Base-by-base conservation (phyloP, 30 jellyfish, hydroid and myxozoan species). In the Cassiopea andromeda region DNA sequence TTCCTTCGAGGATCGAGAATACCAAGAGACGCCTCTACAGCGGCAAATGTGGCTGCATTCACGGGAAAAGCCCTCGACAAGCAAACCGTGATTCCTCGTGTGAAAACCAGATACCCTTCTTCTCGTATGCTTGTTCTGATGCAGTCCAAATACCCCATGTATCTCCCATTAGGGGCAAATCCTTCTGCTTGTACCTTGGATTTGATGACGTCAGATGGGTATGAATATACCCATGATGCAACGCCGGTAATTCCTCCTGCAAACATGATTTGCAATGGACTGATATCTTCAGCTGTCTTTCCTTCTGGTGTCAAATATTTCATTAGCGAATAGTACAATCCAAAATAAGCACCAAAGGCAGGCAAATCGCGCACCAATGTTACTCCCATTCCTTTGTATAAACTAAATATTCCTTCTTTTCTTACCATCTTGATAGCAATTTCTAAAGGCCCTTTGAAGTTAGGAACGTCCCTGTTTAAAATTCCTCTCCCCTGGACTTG, bases 161-260 rank as follows among this genome's bases (percentile, higher is more conserved):
- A 89, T 64, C 58, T 61, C 44, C 96, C 96, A 48, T 15, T 44
- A 13, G 97, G 97, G 19, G 73, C 86, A 38, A 86, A 50, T 13
- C 99, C 99, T n/a, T 96, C 94, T 5, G 99, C 98, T 73, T 93
- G 98, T 2, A 97, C 73, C 64, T 92, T 79, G 50, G 99, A 72
- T 82, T 97, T 97, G 64, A 97, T 80, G 54, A 97, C 99, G 75
- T 97, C 99, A 73, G 90, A 16, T 14, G 99, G 99, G 60, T 91
- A 91, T 44, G 82, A 48, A 12, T 74, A 18, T 17, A 73, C 93
- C 99, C 99, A 95, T 2, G 99, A 87, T 47, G 90, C 73, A 47
- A 73, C 73, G 13, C 99, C 99, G 9, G 95, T 69, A 13, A 83
- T 7, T 13, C 99, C 98, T 10, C 99, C 99, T 5, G 93, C 91